Evolutionary conservation across 23 tunicate genomes (phyloP).

Genomic region (Aplidium turbinatum): DNA sequence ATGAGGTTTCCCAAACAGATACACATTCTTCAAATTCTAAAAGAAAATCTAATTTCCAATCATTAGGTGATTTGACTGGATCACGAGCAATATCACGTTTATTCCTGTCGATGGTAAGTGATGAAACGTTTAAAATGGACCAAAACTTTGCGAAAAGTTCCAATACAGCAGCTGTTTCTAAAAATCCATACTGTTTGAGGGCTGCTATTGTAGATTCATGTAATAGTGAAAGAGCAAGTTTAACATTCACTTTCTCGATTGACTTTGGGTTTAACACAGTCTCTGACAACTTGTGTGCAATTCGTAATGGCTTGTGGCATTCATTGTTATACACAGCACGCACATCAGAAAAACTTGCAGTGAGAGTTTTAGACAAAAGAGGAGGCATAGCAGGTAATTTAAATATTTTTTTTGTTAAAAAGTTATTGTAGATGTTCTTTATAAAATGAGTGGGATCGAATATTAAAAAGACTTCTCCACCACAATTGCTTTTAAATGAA

Average conservation of each 20-base stretch:
- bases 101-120: not conserved
- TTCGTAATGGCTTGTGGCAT: slow-evolving; percentile 7
- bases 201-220: slow-evolving; percentile 11
- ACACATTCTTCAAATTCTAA: slow-evolving; percentile 1
- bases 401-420: not conserved
- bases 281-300: slow-evolving; percentile 21
- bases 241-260: slow-evolving; percentile 21
- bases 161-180: slow-evolving; percentile 7
- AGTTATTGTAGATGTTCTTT: slow-evolving; percentile 18
- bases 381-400: not conserved
- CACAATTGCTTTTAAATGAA: not conserved
- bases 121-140: slow-evolving; percentile 17
- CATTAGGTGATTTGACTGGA: slow-evolving; percentile 13
- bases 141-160: slow-evolving; percentile 17
- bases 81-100: slow-evolving; percentile 3
- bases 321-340: slow-evolving; percentile 2
- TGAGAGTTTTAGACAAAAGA: not conserved
- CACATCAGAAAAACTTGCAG: slow-evolving; percentile 19
- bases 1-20: slow-evolving; percentile 1
- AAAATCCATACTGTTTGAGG: slow-evolving; percentile 14
- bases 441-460: slow-evolving; percentile 23
- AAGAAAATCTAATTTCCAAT: slow-evolving; percentile 19
- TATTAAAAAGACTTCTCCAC: slow-evolving; percentile 17
- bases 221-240: slow-evolving; percentile 2
- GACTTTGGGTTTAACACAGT: slow-evolving; percentile 16